phyloP scores from a whole-genome alignment of 2,797 vertebrate genomes.

The Cetoscarus ocellatus region DNA sequence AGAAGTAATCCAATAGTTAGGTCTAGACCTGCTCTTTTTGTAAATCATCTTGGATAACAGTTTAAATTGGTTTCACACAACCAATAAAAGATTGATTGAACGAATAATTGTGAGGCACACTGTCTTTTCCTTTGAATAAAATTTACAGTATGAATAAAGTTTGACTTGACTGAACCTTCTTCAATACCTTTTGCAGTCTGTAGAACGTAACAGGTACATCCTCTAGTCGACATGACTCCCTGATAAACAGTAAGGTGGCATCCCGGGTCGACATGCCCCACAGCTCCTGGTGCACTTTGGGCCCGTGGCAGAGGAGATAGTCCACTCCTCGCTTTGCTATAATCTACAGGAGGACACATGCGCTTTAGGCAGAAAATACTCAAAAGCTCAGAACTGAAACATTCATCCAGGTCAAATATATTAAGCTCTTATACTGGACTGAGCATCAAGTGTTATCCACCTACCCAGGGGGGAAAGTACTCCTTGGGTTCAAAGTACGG shows the following conservation, averaged over 20 bases:
- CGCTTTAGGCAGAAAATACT: background rate
- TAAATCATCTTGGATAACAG: no score
- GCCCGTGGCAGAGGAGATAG: conserved; percentile 91
- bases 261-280: conserved; percentile 88
- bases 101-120: no score
- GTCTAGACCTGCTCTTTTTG: no score
- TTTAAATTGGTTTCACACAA: no score
- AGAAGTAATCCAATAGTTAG: no score
- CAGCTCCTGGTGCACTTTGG: conserved; percentile 90
- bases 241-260: conserved; percentile 89
- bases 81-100: no score
- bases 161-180: conserved; percentile 49
- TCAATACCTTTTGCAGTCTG: conserved; percentile 90
- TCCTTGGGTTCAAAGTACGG: conserved; percentile 92
- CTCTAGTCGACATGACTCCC: conserved; percentile 90
- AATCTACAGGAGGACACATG: conserved; percentile 77
- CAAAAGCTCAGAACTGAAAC: background rate
- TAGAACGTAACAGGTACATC: conserved; percentile 95
- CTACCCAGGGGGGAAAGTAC: conserved; percentile 94
- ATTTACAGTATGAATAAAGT: no score
- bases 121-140: no score
- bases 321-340: conserved; percentile 88
- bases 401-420: background rate
- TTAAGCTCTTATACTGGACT: background rate
- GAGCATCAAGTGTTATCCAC: conserved; percentile 42